These are phyloP conservation scores for Trinectes maculatus DNA, from an alignment of 2,113 vertebrate genomes.

Conservation along the genomic window DNA sequence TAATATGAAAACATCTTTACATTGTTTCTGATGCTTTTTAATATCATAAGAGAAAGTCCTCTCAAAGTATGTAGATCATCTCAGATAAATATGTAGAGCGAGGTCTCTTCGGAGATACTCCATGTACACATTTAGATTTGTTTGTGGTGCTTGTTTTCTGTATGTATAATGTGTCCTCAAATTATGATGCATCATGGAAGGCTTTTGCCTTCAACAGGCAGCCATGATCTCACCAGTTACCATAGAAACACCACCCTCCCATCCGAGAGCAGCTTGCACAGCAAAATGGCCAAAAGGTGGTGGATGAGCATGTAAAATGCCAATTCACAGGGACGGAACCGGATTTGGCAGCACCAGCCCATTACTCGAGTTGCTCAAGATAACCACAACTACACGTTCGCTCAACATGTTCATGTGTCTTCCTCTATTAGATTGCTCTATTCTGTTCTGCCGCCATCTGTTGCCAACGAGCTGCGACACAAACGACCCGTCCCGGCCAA, in stretches of 20 bases:
- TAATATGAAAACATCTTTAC: slow-evolving; percentile 4
- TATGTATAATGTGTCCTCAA: slow-evolving; percentile 32
- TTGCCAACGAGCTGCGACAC: slow-evolving; percentile 97
- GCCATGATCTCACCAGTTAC: slow-evolving; percentile 75
- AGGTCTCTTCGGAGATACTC: not conserved
- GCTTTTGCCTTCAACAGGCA: slow-evolving; percentile 71
- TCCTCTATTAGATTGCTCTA: slow-evolving; percentile 87
- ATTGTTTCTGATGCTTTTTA: not conserved
- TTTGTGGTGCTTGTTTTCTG: not conserved
- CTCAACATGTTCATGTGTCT: slow-evolving; percentile 28
- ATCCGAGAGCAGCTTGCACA: slow-evolving; percentile 61
- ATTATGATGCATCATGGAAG: slow-evolving; percentile 66
- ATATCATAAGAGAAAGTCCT: not conserved
- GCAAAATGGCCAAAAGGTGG: slow-evolving; percentile 68
- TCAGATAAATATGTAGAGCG: not conserved
- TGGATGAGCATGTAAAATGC: slow-evolving; percentile 62
- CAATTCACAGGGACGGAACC: slow-evolving; percentile 41
- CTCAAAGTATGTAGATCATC: not conserved
- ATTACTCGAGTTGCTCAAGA: slow-evolving; percentile 5
- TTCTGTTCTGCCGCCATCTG: slow-evolving; percentile 95
- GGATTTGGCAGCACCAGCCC: slow-evolving; percentile 33
- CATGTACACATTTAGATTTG: slow-evolving; percentile 14
- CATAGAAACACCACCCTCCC: slow-evolving; percentile 77
- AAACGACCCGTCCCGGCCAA: slow-evolving; percentile 96
- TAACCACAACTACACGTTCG: not conserved